These are phyloP conservation scores for Odontocerum albicorne DNA, from an alignment of 2,888 invertebrate genomes.

Conservation along the genomic window DNA sequence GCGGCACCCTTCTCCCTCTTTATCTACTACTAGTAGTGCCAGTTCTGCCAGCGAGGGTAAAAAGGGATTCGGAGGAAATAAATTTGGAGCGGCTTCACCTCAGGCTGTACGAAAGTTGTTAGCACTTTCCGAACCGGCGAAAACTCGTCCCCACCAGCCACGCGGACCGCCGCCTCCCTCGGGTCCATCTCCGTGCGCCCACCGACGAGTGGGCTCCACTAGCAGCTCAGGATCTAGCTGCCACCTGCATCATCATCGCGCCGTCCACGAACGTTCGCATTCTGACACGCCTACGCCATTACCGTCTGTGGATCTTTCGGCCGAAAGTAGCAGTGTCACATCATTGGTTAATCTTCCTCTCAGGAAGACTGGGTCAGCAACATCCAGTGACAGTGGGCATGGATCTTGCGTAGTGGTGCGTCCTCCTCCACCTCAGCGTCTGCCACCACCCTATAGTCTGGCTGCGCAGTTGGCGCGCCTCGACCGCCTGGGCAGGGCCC, in stretches of 20 bases:
- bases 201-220: conserved; percentile 62
- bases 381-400: conserved; percentile 90
- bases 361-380: conserved; percentile 87
- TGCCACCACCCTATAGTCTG: conserved; percentile 81
- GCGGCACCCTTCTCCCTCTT: conserved; percentile 89
- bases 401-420: conserved; percentile 61
- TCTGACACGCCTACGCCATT: conserved; percentile 85
- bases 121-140: conserved; percentile 84
- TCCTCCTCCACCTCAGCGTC: conserved; percentile 65
- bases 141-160: conserved; percentile 87
- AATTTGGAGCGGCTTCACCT: conserved; percentile 90
- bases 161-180: conserved; percentile 67
- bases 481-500: conserved; percentile 79
- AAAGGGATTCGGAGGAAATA: conserved; percentile 63
- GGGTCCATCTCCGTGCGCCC: conserved; percentile 59
- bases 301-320: conserved; percentile 86
- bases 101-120: conserved; percentile 96
- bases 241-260: conserved; percentile 48
- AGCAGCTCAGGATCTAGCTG: conserved; percentile 49
- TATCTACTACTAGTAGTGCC: conserved; percentile 89
- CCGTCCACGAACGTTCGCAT: conserved; percentile 86
- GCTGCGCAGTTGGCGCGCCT: conserved; percentile 82
- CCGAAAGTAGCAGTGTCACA: conserved; percentile 94
- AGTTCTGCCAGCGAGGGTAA: conserved; percentile 82
- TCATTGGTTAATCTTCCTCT: conserved; percentile 88